Evolutionary conservation across 2,113 vertebrate genomes (phyloP), one percentile per base, ranked within the genome.

Genomic region (Phocoena sinus): DNA sequence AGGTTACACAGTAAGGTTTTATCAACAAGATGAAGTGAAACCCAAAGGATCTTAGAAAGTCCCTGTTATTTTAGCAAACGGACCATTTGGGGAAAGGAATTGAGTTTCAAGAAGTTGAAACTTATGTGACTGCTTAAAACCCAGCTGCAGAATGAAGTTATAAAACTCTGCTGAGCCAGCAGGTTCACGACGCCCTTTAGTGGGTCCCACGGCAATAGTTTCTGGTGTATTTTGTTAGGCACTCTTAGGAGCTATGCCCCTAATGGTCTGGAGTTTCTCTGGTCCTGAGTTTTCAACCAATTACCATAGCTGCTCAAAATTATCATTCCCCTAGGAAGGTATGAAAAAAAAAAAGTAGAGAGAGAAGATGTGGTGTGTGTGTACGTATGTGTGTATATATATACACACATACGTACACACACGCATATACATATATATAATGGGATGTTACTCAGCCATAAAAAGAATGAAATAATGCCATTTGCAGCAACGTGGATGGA

Each of bases 61-160:
- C 50, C 38, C 44, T 17, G 6, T 50, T 86, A 81, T 47, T 79
- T 82, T 71, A 92, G 65, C 38, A 58, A 74, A 76, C 18, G 4
- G 25, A 18, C 80, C 79, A 81, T 41, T 63, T 50, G 33, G 47
- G 89, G 47, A 93, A 95, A 80, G 36, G 58, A 89, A 60, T 20
- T 70, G 74, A 74, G 56, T 94, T 87, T 65, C 56, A 96, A 91
- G 94, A 91, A 93, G 87, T 1, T 44, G 74, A 95, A 94, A 89
- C 53, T 58, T 81, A 65, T 0, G 0, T 80, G 36, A 41, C 36
- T 70, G 53, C 31, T 81, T 79, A 87, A 93, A 91, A 71, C n/a
- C 28, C 14, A 62, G 68, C 58, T 63, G 38, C 41, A 31, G 67
- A 60, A 76, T 53, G 10, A 23, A 25, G 47, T 53, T 50, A 26